A percentile compares a stretch with the other conserved stretches of the same genome.
Evolutionary conservation across 2,797 vertebrate species (phyloP).

Genomic region (Tolypeutes matacus): DNA sequence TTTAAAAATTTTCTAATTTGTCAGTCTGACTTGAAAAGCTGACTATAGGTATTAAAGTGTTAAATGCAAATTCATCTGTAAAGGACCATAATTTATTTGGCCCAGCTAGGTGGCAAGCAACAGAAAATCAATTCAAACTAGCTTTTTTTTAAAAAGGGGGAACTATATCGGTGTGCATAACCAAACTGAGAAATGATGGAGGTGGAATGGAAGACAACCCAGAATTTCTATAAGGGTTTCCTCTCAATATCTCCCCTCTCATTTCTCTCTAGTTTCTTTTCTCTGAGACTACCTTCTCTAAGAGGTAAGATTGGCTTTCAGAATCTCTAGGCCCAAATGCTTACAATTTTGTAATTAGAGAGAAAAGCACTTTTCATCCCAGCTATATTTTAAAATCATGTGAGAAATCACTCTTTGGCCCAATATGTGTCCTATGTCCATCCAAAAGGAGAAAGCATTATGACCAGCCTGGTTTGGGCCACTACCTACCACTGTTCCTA

Average conservation of each 20-base stretch:
- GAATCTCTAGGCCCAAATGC: background rate
- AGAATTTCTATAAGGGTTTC: background rate
- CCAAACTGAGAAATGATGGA: background rate
- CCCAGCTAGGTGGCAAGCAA: background rate
- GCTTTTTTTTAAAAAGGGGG: background rate
- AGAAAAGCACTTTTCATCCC: background rate
- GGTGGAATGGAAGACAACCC: background rate
- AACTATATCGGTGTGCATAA: background rate
- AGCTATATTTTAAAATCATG: background rate
- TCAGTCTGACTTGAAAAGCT: background rate
- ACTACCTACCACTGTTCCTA: background rate
- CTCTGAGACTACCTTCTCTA: background rate
- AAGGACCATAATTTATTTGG: background rate
- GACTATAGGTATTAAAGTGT: background rate
- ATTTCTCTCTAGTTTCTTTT: slow-evolving; percentile 1
- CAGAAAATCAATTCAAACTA: background rate
- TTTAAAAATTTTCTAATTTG: background rate
- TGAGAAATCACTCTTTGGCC: background rate
- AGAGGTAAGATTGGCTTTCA: background rate
- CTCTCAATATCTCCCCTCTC: background rate
- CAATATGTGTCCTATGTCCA: too few species aligned
- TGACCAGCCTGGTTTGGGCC: background rate
- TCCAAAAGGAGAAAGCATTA: background rate
- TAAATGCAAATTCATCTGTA: background rate
- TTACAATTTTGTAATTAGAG: background rate